These are phyloP conservation scores for Dromiciops gliroides DNA, from an alignment of 2,113 vertebrate genomes.

Conservation along the genomic window DNA sequence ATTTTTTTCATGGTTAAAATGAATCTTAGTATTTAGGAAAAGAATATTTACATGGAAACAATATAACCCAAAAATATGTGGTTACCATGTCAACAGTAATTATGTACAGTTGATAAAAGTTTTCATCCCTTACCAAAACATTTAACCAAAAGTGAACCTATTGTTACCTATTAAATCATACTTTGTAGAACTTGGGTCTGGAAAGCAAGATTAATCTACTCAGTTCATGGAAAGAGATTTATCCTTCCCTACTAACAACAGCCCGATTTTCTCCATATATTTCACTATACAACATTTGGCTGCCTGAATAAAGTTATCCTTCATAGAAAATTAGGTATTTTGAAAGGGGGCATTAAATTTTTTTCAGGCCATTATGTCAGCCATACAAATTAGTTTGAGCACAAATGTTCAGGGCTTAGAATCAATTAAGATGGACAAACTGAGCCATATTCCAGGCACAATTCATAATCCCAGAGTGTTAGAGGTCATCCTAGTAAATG, in stretches of 20 bases:
- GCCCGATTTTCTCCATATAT: neutral
- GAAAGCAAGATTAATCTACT: conserved; percentile 33
- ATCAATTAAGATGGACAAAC: neutral
- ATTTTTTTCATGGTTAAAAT: conserved; percentile 44
- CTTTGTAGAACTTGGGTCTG: conserved; percentile 30
- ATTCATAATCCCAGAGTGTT: neutral
- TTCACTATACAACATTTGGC: conserved; percentile 33
- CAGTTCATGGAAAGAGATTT: neutral
- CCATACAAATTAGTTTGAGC: neutral
- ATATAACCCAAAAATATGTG: conserved; percentile 31
- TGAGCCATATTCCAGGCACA: neutral
- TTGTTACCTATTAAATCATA: conserved; percentile 15
- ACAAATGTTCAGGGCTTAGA: neutral
- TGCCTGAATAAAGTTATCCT: conserved; percentile 13
- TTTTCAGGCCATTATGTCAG: neutral
- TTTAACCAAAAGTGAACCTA: conserved; percentile 50
- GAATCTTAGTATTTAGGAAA: conserved; percentile 51
- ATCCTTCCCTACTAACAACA: neutral
- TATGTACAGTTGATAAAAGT: conserved; percentile 51
- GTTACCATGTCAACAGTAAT: conserved; percentile 40
- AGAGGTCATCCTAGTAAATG: neutral
- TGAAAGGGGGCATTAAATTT: conserved; percentile 20
- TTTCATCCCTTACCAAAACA: conserved; percentile 55
- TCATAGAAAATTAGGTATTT: conserved; percentile 15
- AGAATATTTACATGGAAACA: conserved; percentile 55